These are phyloP conservation scores for Rhagonycha lutea DNA, from an alignment of 2,888 invertebrate genomes.

Conservation along the genomic window DNA sequence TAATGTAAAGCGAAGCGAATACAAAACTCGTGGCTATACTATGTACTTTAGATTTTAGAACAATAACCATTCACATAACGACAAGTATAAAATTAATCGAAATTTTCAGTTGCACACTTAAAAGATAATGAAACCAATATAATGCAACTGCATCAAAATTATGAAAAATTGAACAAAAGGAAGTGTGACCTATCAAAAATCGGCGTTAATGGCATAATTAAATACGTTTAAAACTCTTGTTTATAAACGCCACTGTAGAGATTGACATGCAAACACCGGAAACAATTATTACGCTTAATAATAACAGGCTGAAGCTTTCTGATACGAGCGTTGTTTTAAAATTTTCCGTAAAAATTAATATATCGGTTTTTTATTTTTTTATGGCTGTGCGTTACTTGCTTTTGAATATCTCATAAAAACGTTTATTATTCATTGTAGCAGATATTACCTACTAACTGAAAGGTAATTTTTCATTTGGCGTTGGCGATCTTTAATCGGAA, in stretches of 20 bases:
- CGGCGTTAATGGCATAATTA: conserved; percentile 37
- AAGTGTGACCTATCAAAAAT: conserved; percentile 36
- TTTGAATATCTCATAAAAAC: background rate
- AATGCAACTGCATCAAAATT: conserved; percentile 32
- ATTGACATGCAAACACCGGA: background rate
- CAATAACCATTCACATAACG: conserved; percentile 15
- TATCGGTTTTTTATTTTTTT: background rate
- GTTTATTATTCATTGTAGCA: background rate
- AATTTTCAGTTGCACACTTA: conserved; percentile 14
- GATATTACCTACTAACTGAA: background rate
- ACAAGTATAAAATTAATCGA: conserved; percentile 27
- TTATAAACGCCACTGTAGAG: background rate
- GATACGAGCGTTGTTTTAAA: background rate
- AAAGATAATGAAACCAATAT: conserved; percentile 20
- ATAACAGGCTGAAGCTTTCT: background rate
- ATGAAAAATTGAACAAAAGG: conserved; percentile 22
- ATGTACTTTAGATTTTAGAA: conserved; percentile 3
- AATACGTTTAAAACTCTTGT: conserved; percentile 21
- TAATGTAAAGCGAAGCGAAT: conserved; percentile 8
- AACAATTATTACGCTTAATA: background rate
- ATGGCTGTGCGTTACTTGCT: background rate
- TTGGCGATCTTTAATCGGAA: background rate
- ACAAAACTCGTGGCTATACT: conserved; percentile 9
- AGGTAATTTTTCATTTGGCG: background rate
- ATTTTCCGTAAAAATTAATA: background rate